Evolutionary conservation across 2,888 invertebrate genomes (phyloP).

Genomic region (Monopis laevigella): DNA sequence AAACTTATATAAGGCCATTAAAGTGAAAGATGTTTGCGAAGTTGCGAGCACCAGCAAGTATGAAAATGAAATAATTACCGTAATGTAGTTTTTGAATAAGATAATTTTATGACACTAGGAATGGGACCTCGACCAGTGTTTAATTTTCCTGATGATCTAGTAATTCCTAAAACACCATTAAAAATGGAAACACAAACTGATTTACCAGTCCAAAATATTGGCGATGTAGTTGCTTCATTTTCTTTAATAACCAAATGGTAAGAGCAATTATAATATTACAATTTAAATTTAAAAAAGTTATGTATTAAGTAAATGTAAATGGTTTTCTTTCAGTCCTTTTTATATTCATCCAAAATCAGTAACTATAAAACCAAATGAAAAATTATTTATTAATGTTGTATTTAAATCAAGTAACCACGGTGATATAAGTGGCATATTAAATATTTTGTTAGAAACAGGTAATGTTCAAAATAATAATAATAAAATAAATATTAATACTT

Average conservation of each 20-base stretch:
- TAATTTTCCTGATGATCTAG: conserved; percentile 43
- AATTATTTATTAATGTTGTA: conserved; percentile 51
- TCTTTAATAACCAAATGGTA: conserved; percentile 43
- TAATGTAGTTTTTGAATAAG: too few species aligned
- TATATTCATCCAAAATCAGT: conserved; percentile 59
- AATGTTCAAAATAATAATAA: conserved; percentile 13
- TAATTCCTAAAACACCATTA: conserved; percentile 38
- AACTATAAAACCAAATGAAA: conserved; percentile 52
- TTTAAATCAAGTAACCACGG: conserved; percentile 60
- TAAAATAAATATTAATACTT: too few species aligned
- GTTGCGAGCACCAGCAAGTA: too few species aligned
- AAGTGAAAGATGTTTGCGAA: too few species aligned
- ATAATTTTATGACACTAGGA: too few species aligned
- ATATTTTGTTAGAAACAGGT: conserved; percentile 49
- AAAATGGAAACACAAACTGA: conserved; percentile 32
- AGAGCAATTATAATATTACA: conserved; percentile 10
- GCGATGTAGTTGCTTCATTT: conserved; percentile 39
- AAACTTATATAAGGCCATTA: too few species aligned
- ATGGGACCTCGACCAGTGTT: conserved; percentile 52
- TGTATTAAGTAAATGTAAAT: too few species aligned
- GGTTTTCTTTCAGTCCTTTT: conserved; percentile 49
- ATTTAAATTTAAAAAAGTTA: neutral
- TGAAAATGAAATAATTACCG: too few species aligned
- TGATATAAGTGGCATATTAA: conserved; percentile 34
- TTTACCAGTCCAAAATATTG: conserved; percentile 36